phyloP scores from a whole-genome alignment of 2,113 vertebrate species.

The Heptranchias perlo region DNA sequence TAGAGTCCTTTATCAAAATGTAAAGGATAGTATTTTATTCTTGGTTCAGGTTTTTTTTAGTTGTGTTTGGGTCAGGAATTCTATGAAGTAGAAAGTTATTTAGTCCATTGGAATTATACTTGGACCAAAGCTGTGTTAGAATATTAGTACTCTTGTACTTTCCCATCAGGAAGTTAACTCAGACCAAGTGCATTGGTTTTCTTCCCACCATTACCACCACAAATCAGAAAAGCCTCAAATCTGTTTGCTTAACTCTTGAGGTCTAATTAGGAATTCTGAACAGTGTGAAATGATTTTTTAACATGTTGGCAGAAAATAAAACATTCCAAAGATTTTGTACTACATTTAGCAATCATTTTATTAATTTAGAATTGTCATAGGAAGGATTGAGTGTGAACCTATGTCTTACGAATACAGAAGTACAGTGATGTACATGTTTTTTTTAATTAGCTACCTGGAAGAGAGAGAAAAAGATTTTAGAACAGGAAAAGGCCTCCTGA shows the following conservation, averaged over 20 bases:
- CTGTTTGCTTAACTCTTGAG: not conserved
- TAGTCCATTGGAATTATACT: not conserved
- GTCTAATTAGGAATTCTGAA: not conserved
- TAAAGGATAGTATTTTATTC: not conserved
- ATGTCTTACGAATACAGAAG: too few species aligned
- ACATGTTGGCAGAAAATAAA: not conserved
- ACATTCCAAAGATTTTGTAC: not conserved
- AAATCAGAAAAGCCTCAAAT: not conserved
- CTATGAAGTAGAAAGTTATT: not conserved
- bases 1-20: not conserved
- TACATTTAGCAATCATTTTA: not conserved
- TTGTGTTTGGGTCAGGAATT: not conserved
- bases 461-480: too few species aligned
- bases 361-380: not conserved
- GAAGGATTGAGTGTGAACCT: not conserved
- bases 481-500: too few species aligned
- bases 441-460: too few species aligned
- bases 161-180: not conserved
- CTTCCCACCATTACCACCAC: not conserved
- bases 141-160: not conserved
- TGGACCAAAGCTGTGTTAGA: not conserved
- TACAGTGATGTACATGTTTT: too few species aligned
- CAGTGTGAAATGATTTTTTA: not conserved
- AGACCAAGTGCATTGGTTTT: not conserved
- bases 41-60: not conserved